Evolutionary conservation across 1,140 invertebrate genomes (phyloP).

Genomic region (Drosophila willistoni): DNA sequence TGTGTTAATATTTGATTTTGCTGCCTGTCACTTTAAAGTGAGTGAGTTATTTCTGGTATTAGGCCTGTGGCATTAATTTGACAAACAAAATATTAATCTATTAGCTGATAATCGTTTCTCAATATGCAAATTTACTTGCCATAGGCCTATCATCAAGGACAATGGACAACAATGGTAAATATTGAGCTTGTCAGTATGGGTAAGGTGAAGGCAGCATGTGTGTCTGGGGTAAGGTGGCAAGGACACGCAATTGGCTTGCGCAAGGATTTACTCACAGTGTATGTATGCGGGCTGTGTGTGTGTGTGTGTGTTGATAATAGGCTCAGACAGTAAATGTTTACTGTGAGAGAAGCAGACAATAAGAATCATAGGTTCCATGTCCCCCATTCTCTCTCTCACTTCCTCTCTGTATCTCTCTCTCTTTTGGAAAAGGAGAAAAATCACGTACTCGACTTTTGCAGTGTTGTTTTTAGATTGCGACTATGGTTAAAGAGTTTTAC

Average conservation of each 20-base stretch:
- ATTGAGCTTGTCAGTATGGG: slow-evolving; percentile 53
- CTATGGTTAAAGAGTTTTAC: not conserved
- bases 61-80: slow-evolving; percentile 30
- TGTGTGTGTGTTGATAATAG: slow-evolving; percentile 15
- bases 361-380: too few relatives aligned
- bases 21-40: slow-evolving; percentile 42
- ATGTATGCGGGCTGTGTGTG: not conserved
- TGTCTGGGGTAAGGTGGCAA: slow-evolving; percentile 7
- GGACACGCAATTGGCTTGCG: slow-evolving; percentile 15
- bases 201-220: slow-evolving; percentile 26
- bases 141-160: slow-evolving; percentile 48
- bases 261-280: slow-evolving; percentile 19
- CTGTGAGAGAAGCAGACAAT: not conserved
- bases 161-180: slow-evolving; percentile 55
- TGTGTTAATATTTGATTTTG: slow-evolving; percentile 61
- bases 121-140: slow-evolving; percentile 72
- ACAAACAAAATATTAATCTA: slow-evolving; percentile 74
- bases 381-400: too few relatives aligned
- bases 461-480: not conserved
- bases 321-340: slow-evolving; percentile 18
- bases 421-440: not conserved
- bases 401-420: too few relatives aligned
- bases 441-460: not conserved
- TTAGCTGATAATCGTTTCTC: slow-evolving; percentile 75
- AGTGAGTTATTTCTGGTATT: slow-evolving; percentile 6